These are phyloP conservation scores for Euleptes europaea DNA, from an alignment of 2,113 vertebrate species.

Conservation along the genomic window DNA sequence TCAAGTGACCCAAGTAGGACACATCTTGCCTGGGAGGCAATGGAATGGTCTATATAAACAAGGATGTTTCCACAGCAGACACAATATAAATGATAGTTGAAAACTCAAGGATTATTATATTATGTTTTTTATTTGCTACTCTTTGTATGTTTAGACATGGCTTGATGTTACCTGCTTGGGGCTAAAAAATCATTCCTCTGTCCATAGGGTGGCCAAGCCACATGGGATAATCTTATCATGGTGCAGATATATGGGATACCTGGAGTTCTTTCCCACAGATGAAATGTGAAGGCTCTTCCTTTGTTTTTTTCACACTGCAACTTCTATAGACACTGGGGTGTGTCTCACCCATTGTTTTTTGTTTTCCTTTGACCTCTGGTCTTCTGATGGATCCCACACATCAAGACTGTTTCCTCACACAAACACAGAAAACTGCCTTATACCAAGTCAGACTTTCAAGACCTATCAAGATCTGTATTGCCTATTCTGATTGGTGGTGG, in stretches of 20 bases:
- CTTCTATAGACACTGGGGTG: neutral
- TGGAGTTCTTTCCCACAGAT: neutral
- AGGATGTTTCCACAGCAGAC: neutral
- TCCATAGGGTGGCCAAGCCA: neutral
- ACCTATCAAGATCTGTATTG: too few species aligned
- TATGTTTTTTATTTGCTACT: too few species aligned
- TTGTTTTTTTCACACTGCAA: neutral
- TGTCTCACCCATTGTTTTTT: neutral
- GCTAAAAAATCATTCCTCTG: neutral
- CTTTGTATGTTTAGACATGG: too few species aligned
- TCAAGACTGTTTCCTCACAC: neutral
- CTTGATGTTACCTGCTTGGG: neutral
- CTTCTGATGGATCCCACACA: neutral
- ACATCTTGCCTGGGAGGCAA: neutral
- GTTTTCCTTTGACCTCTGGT: neutral
- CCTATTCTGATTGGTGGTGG: too few species aligned
- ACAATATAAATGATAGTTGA: neutral
- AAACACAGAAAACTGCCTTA: too few species aligned
- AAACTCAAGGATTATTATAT: neutral
- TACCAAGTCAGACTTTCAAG: too few species aligned
- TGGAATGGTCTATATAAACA: neutral
- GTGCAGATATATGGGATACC: neutral
- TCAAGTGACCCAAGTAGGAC: neutral
- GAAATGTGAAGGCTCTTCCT: neutral
- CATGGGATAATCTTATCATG: neutral